Base-by-base conservation (phyloP, 2,113 vertebrate species). In the Stegastes partitus region DNA sequence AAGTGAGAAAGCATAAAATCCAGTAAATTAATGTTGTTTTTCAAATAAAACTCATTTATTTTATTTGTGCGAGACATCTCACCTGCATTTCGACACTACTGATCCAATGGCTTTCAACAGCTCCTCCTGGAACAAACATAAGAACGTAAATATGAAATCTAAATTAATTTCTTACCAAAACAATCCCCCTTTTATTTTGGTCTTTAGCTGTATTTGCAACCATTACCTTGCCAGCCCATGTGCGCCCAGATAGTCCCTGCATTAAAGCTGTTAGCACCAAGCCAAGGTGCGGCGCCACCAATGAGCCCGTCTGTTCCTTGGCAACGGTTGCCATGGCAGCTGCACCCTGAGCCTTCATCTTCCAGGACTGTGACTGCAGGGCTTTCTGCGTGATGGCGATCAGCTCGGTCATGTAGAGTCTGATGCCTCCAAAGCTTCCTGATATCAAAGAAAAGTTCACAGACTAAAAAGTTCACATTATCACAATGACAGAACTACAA, bases 261-360 rank as follows among this genome's bases (percentile, higher is more conserved):
- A 99, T 87, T 37, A 99, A 89, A 0, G 97, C 96, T 0, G 90
- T 94, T 11, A 99, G 93, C 75, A 99, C 95, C 95, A 98, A 94
- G 54, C 98, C 98, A 23, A 99, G 94, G 83, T 99, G 95, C 0
- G 98, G 97, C 0, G 97, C 97, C 2, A 95, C 95, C 61, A 99
- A 87, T 1, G 96, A 97, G 68, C 97, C 95, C 0, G 96, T 96
- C 80, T 99, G 97, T 68, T 96, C 94, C 85, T 97, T 98, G 73
- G 98, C 97, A 77, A 99, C 96, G 0, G 97, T 97, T 64, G 97
- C 96, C 97, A 99, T 98, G 85, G 97, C 96, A 83, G 96, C 87
- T 9, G 97, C 98, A 71, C 97, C 98, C 87, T 99, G 98, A n/a
- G 98, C 96, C 90, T 99, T 99, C 97, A 99, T 99, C 91, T 98